These are phyloP conservation scores for Pycnomerus fuliginosus DNA, from an alignment of 2,888 invertebrate genomes.

Conservation along the genomic window DNA sequence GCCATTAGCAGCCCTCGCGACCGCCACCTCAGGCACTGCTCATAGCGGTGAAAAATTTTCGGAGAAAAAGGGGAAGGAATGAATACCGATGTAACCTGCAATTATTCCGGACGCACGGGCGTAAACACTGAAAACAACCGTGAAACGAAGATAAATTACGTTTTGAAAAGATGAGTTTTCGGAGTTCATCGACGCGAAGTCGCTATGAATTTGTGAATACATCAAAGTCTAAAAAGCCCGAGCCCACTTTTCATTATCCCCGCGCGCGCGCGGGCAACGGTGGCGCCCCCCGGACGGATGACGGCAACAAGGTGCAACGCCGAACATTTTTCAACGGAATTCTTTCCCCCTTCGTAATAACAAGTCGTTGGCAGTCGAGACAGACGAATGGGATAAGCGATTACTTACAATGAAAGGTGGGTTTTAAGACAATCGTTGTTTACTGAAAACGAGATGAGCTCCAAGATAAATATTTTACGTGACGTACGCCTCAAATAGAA, in stretches of 20 bases:
- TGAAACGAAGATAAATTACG: conserved; percentile 54
- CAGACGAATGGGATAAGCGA: conserved; percentile 47
- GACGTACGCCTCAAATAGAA: conserved; percentile 35
- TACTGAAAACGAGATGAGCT: conserved; percentile 42
- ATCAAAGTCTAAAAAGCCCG: conserved; percentile 53
- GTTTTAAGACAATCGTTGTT: conserved; percentile 43
- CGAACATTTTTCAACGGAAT: conserved; percentile 43
- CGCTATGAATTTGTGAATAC: conserved; percentile 54
- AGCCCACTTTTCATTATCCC: conserved; percentile 53
- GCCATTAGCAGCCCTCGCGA: conserved; percentile 52
- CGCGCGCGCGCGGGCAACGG: conserved; percentile 28
- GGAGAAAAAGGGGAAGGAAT: conserved; percentile 10
- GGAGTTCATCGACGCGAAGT: conserved; percentile 54
- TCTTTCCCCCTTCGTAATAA: conserved; percentile 44
- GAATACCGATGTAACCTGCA: conserved; percentile 39
- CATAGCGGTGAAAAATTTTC: background rate
- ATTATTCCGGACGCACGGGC: conserved; percentile 44
- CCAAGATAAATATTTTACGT: conserved; percentile 40
- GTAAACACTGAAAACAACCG: conserved; percentile 48
- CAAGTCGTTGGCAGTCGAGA: conserved; percentile 45
- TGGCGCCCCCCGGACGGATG: conserved; percentile 42
- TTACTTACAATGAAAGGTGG: conserved; percentile 46
- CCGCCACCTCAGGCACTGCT: conserved; percentile 24
- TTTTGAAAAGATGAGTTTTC: conserved; percentile 54
- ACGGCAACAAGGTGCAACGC: conserved; percentile 38